phyloP scores from a whole-genome alignment of 2,888 invertebrate genomes.

The Lithosia quadra region DNA sequence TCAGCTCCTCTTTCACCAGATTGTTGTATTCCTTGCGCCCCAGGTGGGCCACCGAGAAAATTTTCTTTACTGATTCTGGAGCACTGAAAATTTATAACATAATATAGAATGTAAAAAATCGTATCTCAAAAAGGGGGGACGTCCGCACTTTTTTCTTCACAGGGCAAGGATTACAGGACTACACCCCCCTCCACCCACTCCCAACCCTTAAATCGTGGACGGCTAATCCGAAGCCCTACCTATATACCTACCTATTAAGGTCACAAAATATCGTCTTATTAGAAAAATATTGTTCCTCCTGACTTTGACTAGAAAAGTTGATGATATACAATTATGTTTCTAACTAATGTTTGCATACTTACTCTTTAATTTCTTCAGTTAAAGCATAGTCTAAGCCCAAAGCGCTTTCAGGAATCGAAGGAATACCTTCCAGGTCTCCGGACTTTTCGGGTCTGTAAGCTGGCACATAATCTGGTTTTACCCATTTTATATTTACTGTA shows the following conservation, averaged over 20 bases:
- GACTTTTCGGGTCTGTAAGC: slow-evolving; percentile 89
- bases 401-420: slow-evolving; percentile 84
- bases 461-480: slow-evolving; percentile 89
- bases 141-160: no score
- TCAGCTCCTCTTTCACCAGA: slow-evolving; percentile 83
- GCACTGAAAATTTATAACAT: slow-evolving; percentile 87
- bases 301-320: no score
- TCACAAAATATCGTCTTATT: background rate
- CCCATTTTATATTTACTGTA: slow-evolving; percentile 92
- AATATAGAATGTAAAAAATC: no score
- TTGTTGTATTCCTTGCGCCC: slow-evolving; percentile 84
- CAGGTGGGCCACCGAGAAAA: slow-evolving; percentile 91
- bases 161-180: no score
- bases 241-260: no score
- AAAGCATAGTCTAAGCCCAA: slow-evolving; percentile 83
- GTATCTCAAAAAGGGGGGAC: no score
- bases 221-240: no score
- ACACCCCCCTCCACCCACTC: no score
- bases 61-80: slow-evolving; percentile 89
- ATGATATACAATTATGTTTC: background rate
- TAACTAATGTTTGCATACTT: slow-evolving; percentile 57
- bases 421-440: slow-evolving; percentile 89
- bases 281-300: no score
- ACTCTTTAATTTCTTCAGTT: slow-evolving; percentile 91
- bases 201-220: no score